Evolutionary conservation across 2,888 invertebrate species (phyloP).

Genomic region (Drosophila gaucha): DNA sequence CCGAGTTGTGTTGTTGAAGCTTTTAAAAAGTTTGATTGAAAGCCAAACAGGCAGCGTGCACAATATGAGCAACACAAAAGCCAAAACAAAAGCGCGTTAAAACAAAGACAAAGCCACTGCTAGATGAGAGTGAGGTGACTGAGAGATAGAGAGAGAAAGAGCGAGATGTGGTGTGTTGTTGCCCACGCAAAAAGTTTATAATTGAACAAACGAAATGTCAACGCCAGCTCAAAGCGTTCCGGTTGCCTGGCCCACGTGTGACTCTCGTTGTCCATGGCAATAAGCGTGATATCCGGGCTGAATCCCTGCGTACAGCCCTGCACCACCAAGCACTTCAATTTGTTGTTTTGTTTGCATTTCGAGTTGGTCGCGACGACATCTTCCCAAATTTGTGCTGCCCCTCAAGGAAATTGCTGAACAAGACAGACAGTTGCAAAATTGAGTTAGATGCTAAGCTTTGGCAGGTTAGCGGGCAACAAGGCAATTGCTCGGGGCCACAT

Average conservation of each 20-base stretch:
- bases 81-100: conserved; percentile 65
- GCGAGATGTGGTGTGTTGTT: conserved; percentile 4
- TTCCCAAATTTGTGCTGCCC: conserved; percentile 35
- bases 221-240: conserved; percentile 68
- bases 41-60: conserved; percentile 65
- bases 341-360: conserved; percentile 61
- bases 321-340: conserved; percentile 14
- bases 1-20: conserved; percentile 62
- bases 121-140: neutral
- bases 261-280: conserved; percentile 43
- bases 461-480: conserved; percentile 35
- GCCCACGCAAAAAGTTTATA: conserved; percentile 74
- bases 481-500: conserved; percentile 14
- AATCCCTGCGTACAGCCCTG: conserved; percentile 1
- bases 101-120: conserved; percentile 53
- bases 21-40: conserved; percentile 78
- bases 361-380: conserved; percentile 52
- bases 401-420: conserved; percentile 55
- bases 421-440: conserved; percentile 72
- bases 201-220: conserved; percentile 79
- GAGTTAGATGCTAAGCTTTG: conserved; percentile 70
- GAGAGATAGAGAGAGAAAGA: neutral
- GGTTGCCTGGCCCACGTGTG: conserved; percentile 45
- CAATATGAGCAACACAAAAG: conserved; percentile 53
- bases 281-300: conserved; percentile 30